Evolutionary conservation across 2,797 vertebrate species (phyloP).

Genomic region (Poecilia picta): DNA sequence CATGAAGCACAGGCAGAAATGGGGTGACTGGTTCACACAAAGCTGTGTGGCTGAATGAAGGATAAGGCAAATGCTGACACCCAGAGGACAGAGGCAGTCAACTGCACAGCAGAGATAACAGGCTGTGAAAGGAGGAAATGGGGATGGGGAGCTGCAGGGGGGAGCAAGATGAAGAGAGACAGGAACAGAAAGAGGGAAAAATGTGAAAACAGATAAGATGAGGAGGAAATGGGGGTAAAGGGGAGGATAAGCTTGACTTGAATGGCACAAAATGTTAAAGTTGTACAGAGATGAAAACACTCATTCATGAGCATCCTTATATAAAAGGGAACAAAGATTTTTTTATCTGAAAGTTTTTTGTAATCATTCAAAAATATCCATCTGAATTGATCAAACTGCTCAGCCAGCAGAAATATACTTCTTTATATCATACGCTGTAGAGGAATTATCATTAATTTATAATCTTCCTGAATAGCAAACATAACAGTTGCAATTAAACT

Average conservation of each 20-base stretch:
- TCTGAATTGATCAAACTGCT: not conserved
- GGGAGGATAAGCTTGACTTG: not conserved
- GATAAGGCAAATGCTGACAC: slow-evolving; percentile 84
- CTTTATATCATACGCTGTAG: not conserved
- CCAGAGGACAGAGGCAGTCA: slow-evolving; percentile 83
- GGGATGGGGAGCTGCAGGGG: not conserved
- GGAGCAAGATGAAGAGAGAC: slow-evolving; percentile 41
- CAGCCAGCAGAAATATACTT: not conserved
- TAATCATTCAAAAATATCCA: not conserved
- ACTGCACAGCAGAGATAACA: slow-evolving; percentile 76
- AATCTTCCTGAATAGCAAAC: not conserved
- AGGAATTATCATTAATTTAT: not conserved
- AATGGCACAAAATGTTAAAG: not conserved
- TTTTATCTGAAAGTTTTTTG: not conserved
- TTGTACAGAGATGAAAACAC: not conserved
- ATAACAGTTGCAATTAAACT: not conserved
- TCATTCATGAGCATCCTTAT: not conserved
- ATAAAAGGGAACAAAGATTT: not conserved
- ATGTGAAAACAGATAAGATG: slow-evolving; percentile 52
- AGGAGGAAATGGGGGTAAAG: slow-evolving; percentile 24
- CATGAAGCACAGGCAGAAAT: slow-evolving; percentile 57
- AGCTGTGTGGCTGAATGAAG: slow-evolving; percentile 65
- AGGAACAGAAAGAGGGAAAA: slow-evolving; percentile 48
- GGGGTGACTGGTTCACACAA: slow-evolving; percentile 40
- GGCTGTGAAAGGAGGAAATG: slow-evolving; percentile 42